Conservation (phyloP, 2,113 vertebrate genomes). For the Falco punctatus region DNA sequence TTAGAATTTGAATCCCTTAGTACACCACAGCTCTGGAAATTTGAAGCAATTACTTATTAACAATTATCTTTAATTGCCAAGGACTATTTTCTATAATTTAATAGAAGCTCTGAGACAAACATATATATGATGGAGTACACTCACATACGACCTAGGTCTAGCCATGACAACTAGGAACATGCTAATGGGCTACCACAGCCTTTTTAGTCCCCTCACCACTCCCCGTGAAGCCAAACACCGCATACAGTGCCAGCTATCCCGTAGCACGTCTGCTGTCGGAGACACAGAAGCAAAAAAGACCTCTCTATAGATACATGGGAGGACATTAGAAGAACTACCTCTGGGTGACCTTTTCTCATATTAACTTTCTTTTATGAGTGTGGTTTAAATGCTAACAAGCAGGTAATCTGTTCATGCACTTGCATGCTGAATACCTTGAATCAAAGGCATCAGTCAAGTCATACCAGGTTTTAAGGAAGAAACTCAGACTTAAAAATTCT, state of each 20-base stretch:
- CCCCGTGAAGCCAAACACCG: neutral
- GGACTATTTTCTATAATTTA: neutral
- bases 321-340: neutral
- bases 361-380: neutral
- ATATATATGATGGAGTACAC: neutral
- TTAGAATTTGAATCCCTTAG: neutral
- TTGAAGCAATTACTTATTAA: neutral
- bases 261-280: neutral
- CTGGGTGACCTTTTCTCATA: neutral
- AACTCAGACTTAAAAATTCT: constrained; percentile 47
- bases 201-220: accelerated
- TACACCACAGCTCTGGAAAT: neutral
- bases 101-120: neutral
- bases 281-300: neutral
- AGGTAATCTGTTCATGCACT: neutral
- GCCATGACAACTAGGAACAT: neutral
- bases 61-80: neutral
- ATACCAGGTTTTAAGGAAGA: neutral
- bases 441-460: neutral
- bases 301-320: accelerated
- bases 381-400: constrained; percentile 32
- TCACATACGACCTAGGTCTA: neutral
- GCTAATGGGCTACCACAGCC: neutral
- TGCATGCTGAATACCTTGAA: neutral
- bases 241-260: neutral